Conservation (phyloP, 1,140 invertebrate genomes). For the Heliconius hermathena region DNA sequence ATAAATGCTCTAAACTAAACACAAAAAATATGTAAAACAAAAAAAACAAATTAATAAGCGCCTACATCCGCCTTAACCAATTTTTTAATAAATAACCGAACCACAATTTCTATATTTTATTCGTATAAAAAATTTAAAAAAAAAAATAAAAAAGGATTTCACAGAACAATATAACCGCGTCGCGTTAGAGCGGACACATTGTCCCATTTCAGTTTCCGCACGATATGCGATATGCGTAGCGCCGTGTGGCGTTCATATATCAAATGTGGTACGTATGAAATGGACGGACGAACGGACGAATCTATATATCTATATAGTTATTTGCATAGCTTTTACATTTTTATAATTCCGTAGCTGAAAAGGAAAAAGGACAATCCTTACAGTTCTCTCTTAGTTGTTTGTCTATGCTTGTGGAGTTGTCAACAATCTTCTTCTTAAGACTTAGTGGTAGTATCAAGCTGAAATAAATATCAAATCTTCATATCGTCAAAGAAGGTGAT, state of each 20-base stretch:
- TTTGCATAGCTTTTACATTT: constrained; percentile 15
- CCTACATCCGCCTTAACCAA: not conserved
- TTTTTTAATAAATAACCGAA: not conserved
- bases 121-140: not conserved
- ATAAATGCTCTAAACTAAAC: too few species aligned
- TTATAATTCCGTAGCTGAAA: not conserved
- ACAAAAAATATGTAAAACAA: not conserved
- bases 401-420: too few species aligned
- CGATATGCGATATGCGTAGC: constrained; percentile 29
- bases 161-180: constrained; percentile 25
- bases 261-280: constrained; percentile 45
- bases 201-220: constrained; percentile 29
- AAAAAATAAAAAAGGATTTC: not conserved
- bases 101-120: not conserved
- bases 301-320: not conserved
- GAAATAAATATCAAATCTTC: too few species aligned
- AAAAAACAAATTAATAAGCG: not conserved
- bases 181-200: constrained; percentile 30
- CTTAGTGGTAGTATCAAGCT: too few species aligned
- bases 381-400: too few species aligned
- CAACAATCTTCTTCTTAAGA: too few species aligned
- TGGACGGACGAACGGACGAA: constrained; percentile 8
- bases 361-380: not conserved
- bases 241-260: constrained; percentile 42
- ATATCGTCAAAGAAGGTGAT: too few species aligned